Percentiles rank a stretch among this genome's conserved stretches.
Conservation (phyloP, 2,797 vertebrate genomes). For the Hypotaenidia philippensis region DNA sequence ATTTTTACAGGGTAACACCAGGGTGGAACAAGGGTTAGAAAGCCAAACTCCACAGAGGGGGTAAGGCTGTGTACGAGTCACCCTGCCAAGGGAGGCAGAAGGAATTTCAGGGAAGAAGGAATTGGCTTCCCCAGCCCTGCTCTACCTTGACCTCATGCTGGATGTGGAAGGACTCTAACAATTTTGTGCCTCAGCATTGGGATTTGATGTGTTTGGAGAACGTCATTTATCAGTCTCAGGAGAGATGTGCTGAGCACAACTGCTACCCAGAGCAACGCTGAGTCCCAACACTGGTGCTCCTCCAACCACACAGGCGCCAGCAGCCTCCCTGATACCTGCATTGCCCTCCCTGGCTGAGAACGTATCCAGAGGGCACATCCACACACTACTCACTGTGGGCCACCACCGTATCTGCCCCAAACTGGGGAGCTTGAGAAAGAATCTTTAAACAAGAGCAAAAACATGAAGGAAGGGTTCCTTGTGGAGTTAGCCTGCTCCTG, state of each 20-base stretch:
- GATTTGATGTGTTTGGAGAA: conserved; percentile 36
- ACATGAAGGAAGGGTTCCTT: neutral
- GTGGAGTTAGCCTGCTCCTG: neutral
- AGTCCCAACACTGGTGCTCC: neutral
- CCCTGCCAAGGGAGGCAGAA: conserved; percentile 39
- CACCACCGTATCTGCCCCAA: neutral
- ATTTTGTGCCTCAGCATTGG: neutral
- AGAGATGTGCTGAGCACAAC: neutral
- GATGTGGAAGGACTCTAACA: neutral
- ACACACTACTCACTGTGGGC: rapidly evolving
- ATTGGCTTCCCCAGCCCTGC: neutral
- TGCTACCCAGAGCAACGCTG: neutral
- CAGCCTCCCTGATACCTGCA: rapidly evolving
- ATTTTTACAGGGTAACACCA: neutral
- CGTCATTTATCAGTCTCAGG: conserved; percentile 19
- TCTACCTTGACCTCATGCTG: conserved; percentile 11
- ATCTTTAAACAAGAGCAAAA: neutral
- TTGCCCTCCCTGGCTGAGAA: neutral
- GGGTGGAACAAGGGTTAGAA: conserved; percentile 3
- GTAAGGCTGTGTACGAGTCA: neutral
- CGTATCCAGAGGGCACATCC: rapidly evolving
- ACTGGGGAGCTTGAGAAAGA: neutral
- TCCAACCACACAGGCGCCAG: neutral
- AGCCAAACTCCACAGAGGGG: neutral
- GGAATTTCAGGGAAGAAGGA: neutral